These are phyloP conservation scores for Bibio marci DNA, from an alignment of 2,888 invertebrate species.

Conservation along the genomic window DNA sequence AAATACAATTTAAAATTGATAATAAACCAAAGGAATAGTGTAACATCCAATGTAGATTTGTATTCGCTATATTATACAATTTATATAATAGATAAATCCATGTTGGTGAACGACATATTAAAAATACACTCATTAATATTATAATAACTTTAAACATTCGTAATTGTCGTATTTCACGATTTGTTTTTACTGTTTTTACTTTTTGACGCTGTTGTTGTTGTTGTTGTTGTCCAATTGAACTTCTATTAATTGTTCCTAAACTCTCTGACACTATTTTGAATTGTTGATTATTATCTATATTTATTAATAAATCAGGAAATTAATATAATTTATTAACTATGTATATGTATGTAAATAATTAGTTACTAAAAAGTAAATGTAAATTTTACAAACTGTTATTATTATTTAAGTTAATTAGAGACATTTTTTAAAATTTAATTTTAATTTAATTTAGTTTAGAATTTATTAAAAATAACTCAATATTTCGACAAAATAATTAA, in stretches of 20 bases:
- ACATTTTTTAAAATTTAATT: too few species aligned
- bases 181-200: slow-evolving; percentile 7
- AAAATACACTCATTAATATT: slow-evolving; percentile 34
- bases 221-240: neutral
- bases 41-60: slow-evolving; percentile 28
- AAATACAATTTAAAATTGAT: slow-evolving; percentile 33
- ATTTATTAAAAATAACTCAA: too few species aligned
- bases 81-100: slow-evolving; percentile 35
- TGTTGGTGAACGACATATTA: slow-evolving; percentile 34
- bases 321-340: too few species aligned
- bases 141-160: slow-evolving; percentile 39
- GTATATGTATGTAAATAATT: too few species aligned
- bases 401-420: too few species aligned
- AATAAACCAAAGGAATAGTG: slow-evolving; percentile 33
- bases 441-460: too few species aligned
- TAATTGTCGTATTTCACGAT: slow-evolving; percentile 30
- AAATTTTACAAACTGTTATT: too few species aligned
- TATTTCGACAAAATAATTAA: too few species aligned
- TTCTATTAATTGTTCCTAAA: slow-evolving; percentile 13
- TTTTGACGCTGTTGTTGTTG: neutral
- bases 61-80: slow-evolving; percentile 19
- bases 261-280: slow-evolving; percentile 6
- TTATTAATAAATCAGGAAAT: too few species aligned
- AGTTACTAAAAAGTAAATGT: too few species aligned
- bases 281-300: too few species aligned